These are phyloP conservation scores for Drosophila lacertosa DNA, from an alignment of 1,140 invertebrate genomes.

Conservation along the genomic window DNA sequence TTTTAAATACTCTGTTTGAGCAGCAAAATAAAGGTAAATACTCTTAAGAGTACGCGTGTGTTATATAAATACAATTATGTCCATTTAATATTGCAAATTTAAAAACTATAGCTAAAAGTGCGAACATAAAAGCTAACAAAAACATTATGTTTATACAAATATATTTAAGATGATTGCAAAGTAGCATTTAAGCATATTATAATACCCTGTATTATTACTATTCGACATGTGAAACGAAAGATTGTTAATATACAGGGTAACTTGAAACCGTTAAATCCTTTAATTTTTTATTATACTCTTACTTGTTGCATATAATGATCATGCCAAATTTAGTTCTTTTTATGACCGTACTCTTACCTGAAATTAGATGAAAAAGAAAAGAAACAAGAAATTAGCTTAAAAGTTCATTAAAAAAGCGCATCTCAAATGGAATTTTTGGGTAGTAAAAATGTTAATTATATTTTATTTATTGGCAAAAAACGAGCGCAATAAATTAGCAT, in stretches of 20 bases:
- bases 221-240: no score
- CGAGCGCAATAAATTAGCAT: no score
- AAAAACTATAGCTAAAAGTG: no score
- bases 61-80: no score
- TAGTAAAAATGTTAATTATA: background rate
- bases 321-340: background rate
- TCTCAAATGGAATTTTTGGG: background rate
- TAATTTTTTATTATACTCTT: background rate
- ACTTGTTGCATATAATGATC: slow-evolving; percentile 6
- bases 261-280: background rate
- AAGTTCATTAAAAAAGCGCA: slow-evolving; percentile 9
- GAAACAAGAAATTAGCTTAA: slow-evolving; percentile 21
- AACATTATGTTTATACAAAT: no score
- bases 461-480: slow-evolving; percentile 1
- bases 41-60: no score
- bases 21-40: background rate
- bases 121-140: no score
- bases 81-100: no score
- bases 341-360: slow-evolving; percentile 27
- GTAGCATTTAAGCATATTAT: no score
- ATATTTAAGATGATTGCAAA: no score
- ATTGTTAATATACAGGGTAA: slow-evolving; percentile 1
- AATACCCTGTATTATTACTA: no score
- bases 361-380: slow-evolving; percentile 11
- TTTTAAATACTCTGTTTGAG: background rate